phyloP scores from a whole-genome alignment of 2,888 invertebrate genomes.

The Drosophila mercatorum region DNA sequence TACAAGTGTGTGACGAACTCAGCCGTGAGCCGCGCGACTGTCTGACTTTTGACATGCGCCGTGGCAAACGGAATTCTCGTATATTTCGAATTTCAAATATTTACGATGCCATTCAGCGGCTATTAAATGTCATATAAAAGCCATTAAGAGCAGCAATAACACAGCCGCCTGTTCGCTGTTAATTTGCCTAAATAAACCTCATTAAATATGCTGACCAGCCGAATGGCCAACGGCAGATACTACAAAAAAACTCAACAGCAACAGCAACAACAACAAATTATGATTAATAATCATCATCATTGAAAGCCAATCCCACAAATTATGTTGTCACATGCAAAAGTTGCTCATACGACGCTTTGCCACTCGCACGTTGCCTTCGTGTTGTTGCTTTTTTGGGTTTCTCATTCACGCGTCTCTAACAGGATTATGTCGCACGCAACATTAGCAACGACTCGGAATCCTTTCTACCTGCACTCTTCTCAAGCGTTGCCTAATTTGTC shows the following conservation, averaged over 20 bases:
- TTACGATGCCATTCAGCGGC: constrained; percentile 67
- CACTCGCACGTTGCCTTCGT: neutral
- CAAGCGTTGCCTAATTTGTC: constrained; percentile 67
- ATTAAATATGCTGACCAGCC: constrained; percentile 73
- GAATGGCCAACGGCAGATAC: constrained; percentile 35
- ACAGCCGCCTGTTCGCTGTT: constrained; percentile 41
- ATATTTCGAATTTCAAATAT: constrained; percentile 41
- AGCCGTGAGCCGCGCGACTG: neutral
- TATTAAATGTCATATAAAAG: constrained; percentile 77
- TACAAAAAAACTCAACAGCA: constrained; percentile 30
- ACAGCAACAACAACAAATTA: constrained; percentile 46
- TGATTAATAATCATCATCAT: constrained; percentile 66
- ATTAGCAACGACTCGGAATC: constrained; percentile 55
- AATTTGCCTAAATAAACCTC: constrained; percentile 73
- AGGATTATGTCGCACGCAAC: constrained; percentile 77
- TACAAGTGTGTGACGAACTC: constrained; percentile 30
- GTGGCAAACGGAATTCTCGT: constrained; percentile 9
- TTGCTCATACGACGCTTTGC: constrained; percentile 52
- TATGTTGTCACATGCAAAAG: constrained; percentile 78
- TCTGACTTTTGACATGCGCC: constrained; percentile 62
- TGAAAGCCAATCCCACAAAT: constrained; percentile 65
- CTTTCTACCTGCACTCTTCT: constrained; percentile 49
- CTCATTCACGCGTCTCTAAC: constrained; percentile 73
- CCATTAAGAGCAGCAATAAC: constrained; percentile 45
- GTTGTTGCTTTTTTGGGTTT: constrained; percentile 20